Conservation (phyloP, 2,797 vertebrate genomes). For the Simalia tracyae region DNA sequence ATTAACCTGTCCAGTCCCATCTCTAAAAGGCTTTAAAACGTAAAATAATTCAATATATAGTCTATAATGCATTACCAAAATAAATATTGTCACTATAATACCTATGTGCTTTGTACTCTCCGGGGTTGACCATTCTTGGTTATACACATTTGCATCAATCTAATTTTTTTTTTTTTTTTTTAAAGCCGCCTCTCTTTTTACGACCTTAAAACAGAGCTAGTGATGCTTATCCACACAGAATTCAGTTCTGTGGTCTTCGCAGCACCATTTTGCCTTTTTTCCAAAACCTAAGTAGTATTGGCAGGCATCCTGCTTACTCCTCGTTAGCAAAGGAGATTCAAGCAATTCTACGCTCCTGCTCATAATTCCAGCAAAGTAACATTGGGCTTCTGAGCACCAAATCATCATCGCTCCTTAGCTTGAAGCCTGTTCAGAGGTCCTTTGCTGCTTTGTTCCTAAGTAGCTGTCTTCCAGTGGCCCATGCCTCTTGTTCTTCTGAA, state of each 20-base stretch:
- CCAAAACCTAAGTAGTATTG: not conserved
- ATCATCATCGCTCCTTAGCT: not conserved
- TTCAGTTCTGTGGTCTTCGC: not conserved
- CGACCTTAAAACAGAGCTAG: not conserved
- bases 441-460: fast-evolving
- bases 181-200: not conserved
- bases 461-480: not conserved
- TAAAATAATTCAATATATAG: not conserved
- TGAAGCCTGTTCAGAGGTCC: not conserved
- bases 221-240: not conserved
- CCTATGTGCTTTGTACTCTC: not conserved
- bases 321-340: not conserved
- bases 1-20: not conserved
- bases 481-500: conserved; percentile 15
- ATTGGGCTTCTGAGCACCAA: not conserved
- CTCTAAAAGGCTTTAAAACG: not conserved
- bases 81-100: not conserved
- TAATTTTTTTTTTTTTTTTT: not conserved
- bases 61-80: not conserved
- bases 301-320: not conserved
- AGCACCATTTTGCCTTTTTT: not conserved
- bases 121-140: not conserved
- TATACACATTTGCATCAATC: not conserved
- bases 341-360: not conserved
- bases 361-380: not conserved